Evolutionary conservation across 2,113 vertebrate genomes (phyloP).

Genomic region (Perca fluviatilis): DNA sequence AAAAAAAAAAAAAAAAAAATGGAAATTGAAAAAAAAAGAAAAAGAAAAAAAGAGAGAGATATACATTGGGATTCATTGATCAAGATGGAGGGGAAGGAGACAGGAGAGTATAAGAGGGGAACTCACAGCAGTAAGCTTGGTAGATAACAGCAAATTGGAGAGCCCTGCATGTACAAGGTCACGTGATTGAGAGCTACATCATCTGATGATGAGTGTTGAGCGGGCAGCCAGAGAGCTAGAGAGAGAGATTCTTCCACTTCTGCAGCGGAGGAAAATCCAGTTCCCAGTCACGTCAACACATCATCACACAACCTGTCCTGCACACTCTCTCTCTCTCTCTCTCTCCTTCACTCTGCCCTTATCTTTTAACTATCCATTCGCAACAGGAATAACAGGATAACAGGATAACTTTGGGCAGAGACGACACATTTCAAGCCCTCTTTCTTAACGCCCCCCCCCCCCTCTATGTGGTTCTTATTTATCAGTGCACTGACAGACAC

Average conservation of each 20-base stretch:
- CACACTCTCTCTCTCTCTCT: background rate
- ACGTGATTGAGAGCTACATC: conserved; percentile 35
- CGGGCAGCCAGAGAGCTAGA: conserved; percentile 12
- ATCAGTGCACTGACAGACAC: conserved; percentile 53
- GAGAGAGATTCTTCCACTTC: conserved; percentile 28
- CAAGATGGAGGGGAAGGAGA: conserved; percentile 33
- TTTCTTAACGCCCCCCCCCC: background rate
- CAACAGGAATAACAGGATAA: conserved; percentile 35
- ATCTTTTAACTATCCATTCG: conserved; percentile 5
- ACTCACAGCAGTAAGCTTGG: background rate
- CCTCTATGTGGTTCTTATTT: conserved; percentile 43
- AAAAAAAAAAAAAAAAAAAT: conserved; percentile 48
- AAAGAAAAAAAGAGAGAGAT: background rate
- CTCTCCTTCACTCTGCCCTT: conserved; percentile 3
- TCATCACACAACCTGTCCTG: conserved; percentile 9
- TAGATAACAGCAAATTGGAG: conserved; percentile 37
- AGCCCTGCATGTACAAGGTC: conserved; percentile 15
- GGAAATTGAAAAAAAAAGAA: conserved; percentile 17
- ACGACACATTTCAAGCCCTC: conserved; percentile 32
- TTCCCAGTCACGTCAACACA: conserved; percentile 18
- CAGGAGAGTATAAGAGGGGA: conserved; percentile 26
- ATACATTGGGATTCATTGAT: background rate
- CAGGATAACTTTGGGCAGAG: conserved; percentile 11
- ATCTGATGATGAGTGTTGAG: conserved; percentile 45
- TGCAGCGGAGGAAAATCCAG: conserved; percentile 29